phyloP scores from a whole-genome alignment of 1,140 invertebrate genomes.

The Lysiphlebus fabarum region DNA sequence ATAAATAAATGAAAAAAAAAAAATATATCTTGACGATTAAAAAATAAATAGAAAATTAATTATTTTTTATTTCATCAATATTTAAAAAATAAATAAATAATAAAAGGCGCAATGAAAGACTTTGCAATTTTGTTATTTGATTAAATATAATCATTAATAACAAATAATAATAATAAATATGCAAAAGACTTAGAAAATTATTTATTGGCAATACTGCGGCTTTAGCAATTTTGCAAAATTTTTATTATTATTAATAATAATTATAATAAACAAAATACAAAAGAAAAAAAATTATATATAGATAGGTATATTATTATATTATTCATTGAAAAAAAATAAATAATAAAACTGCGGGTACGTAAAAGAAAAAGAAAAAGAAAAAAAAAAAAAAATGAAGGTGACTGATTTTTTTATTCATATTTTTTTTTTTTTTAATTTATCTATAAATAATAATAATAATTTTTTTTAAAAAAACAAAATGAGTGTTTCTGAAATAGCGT shows the following conservation, averaged over 20 bases:
- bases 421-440: too few species aligned
- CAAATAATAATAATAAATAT: conserved; percentile 26
- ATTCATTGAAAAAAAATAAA: too few species aligned
- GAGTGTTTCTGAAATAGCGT: too few species aligned
- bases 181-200: conserved; percentile 50
- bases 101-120: not conserved
- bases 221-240: conserved; percentile 25
- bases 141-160: conserved; percentile 22
- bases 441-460: too few species aligned
- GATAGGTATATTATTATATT: conserved; percentile 11
- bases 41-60: too few species aligned
- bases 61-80: too few species aligned
- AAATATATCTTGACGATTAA: too few species aligned
- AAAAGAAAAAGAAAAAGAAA: too few species aligned
- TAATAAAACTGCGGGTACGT: conserved; percentile 1
- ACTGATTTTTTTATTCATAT: too few species aligned
- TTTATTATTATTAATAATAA: conserved; percentile 10
- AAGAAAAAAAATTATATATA: conserved; percentile 9
- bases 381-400: conserved; percentile 17
- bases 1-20: too few species aligned
- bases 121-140: not conserved
- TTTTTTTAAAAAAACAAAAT: too few species aligned
- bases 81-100: too few species aligned
- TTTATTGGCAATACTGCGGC: conserved; percentile 47
- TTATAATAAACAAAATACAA: not conserved